Evolutionary conservation across 92 coral and sea anemone species (phyloP).

Genomic region (Plumapathes pennacea): DNA sequence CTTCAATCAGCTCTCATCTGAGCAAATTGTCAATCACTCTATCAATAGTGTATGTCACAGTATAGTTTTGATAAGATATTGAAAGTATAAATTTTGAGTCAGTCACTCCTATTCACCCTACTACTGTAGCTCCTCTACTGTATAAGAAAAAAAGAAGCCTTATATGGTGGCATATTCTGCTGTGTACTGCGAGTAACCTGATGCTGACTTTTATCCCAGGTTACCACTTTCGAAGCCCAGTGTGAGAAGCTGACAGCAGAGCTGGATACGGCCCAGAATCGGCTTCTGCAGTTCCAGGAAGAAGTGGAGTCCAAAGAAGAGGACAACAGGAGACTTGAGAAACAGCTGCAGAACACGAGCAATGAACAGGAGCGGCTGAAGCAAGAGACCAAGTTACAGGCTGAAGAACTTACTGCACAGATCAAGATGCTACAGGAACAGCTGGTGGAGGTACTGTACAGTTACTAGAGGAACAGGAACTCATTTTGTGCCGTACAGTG

Average conservation of each 20-base stretch:
- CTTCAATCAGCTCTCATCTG: no score
- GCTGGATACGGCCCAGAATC: constrained; percentile 69
- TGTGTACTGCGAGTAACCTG: no score
- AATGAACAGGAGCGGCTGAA: constrained; percentile 61
- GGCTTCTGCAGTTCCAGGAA: constrained; percentile 59
- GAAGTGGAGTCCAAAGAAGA: constrained; percentile 59
- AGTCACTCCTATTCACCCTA: no score
- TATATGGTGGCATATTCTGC: no score
- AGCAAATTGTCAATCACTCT: no score
- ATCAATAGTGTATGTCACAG: no score
- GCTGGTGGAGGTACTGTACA: constrained; percentile 73
- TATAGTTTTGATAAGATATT: no score
- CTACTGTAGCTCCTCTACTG: no score
- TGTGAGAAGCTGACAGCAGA: constrained; percentile 72
- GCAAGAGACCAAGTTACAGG: constrained; percentile 66
- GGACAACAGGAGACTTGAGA: constrained; percentile 48
- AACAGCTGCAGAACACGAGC: constrained; percentile 50
- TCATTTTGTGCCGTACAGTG: no score
- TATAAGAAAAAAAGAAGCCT: no score
- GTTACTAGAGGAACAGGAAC: no score
- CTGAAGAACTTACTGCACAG: constrained; percentile 78
- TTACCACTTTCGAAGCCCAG: constrained; percentile 58
- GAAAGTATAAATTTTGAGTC: no score
- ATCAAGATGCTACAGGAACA: constrained; percentile 73
- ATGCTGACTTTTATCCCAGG: constrained; percentile 55